Evolutionary conservation across 2,797 vertebrate species (phyloP), one percentile per base, ranked within the genome.

Genomic region (Periparus ater): DNA sequence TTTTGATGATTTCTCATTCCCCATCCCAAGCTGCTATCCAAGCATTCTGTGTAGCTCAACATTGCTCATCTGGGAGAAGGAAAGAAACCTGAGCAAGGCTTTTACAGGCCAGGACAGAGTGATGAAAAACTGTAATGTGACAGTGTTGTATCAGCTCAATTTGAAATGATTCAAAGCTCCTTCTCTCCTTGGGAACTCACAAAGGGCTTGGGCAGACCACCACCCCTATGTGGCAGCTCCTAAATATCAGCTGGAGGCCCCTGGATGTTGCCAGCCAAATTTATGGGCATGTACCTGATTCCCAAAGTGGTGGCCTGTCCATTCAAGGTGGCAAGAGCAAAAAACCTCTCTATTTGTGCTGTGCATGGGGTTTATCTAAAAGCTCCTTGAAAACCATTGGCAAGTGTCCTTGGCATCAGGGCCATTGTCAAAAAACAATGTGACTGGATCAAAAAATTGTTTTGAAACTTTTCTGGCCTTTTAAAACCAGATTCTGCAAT

Each of bases 11-110:
- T 91, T 88, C 91, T 96, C 17, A 8, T 92, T 95, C 85, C 92
- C 42, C 34, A 82, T 94, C 95, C 96, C 91, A 62, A 96, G 80
- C 60, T 88, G 91, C 82, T 94, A 79, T 96, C 95, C 95, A 93
- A 89, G 84, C 80, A 51, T 66, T 86, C 78, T 81, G 54, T 85
- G 62, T 23, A 82, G 93, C 55, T 78, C 85, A 65, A 50, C 54
- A 73, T 55, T 94, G 83, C 91, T 94, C 96, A 86, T 63, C 45
- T 55, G 93, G 95, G 93, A 94, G 81, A 89, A 93, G 71, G 63
- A 74, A 89, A 86, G 85, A 93, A 97, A 96, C 85, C 73, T 50
- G 72, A 96, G 91, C 70, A 81, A 95, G 89, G 53, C 54, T 89
- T 96, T 93, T 92, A 58, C 65, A 87, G 89, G 84, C 78, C 84